Evolutionary conservation across 2,888 invertebrate species (phyloP), one percentile per base, ranked within the genome.

Genomic region (Ecdyonurus torrentis): DNA sequence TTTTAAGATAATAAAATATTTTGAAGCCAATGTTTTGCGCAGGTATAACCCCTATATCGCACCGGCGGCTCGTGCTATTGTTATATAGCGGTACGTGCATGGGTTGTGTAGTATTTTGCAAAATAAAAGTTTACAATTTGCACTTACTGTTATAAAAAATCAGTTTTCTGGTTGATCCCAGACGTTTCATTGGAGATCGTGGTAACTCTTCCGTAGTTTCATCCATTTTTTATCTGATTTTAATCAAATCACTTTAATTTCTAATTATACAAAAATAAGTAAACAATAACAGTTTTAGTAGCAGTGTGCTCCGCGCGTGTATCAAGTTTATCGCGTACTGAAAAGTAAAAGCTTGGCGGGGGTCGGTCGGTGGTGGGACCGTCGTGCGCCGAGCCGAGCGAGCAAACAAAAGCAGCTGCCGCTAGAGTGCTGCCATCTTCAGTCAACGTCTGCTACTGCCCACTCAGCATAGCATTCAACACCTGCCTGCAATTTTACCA

Each of bases 151-250:
- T 87, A 71, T 87, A 88, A 65, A 87, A 83, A 58, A 88, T 81
- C 67, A 89, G 79, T 76, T 89, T 89, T 73, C 89, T 81, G 63
- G 88, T 88, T 67, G 89, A 89, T 71, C 89, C 89, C 67, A 89
- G 82, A 65, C 89, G 79, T 74, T 85, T 85, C 77, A 89, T 88
- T 60, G 89, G 88, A 68, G 88, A 88, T 72, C 86, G 86, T 52
- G 59, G 63, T 58, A 63, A 59, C 50, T 63, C 63, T 19, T 63
- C 63, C 23, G 52, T 23, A 10, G 59, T 23, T 63, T 63, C 63
- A 59, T 63, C 63, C 63, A 63, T 63, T 37, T 25, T 22, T 25
- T n/a, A 25, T 37, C 19, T 58, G 25, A 25, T 20, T 58, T 58
- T 25, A 58, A 20, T 25, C 53, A 58, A 62, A 58, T 58, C 15